Evolutionary conservation across 2,113 vertebrate genomes (phyloP).

Genomic region (Crypturellus undulatus): DNA sequence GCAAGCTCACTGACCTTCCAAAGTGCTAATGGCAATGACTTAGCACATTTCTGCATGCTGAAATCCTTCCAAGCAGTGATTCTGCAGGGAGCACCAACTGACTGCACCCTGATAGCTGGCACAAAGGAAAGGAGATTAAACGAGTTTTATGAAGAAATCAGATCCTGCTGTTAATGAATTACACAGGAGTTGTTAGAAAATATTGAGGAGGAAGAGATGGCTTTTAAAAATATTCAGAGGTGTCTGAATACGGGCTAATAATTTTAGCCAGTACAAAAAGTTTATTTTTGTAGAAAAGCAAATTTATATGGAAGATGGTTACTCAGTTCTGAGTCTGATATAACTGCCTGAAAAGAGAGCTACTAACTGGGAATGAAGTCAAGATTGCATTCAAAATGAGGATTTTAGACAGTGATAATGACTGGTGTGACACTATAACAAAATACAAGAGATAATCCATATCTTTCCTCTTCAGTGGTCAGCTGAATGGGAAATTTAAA

Average conservation of each 20-base stretch:
- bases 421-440: neutral
- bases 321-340: neutral
- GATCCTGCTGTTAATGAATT: neutral
- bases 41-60: neutral
- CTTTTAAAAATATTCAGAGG: neutral
- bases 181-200: neutral
- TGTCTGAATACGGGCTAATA: neutral
- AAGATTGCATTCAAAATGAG: neutral
- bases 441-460: neutral
- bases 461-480: neutral
- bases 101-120: neutral
- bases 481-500: neutral
- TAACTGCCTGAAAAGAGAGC: neutral
- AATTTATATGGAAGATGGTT: neutral
- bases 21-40: neutral
- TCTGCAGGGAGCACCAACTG: neutral
- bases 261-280: neutral
- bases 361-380: neutral
- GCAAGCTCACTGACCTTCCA: neutral
- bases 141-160: neutral
- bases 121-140: neutral
- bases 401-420: neutral
- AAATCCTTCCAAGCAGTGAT: neutral
- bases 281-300: neutral
- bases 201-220: fast-evolving